Evolutionary conservation across 2,888 invertebrate genomes (phyloP).

Genomic region (Mystacides longicornis): DNA sequence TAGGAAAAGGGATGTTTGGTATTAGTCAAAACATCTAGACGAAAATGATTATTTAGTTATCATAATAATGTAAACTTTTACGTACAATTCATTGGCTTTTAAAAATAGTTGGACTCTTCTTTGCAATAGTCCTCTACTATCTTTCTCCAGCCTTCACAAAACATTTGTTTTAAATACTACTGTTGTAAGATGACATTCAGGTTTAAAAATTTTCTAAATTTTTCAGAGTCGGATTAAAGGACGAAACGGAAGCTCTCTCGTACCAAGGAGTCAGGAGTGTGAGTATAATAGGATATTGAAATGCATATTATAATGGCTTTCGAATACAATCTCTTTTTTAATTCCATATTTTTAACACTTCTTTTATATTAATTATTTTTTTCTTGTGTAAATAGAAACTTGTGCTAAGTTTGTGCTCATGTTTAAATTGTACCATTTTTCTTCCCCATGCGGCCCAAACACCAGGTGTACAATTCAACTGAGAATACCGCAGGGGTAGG

Average conservation of each 20-base stretch:
- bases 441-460: no score
- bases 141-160: no score
- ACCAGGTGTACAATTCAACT: conserved; percentile 60
- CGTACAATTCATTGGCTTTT: no score
- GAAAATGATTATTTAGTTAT: no score
- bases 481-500: conserved; percentile 53
- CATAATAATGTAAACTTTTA: no score
- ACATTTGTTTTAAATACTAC: no score
- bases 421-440: not conserved
- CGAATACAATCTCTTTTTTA: not conserved
- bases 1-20: no score
- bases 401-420: not conserved
- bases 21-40: no score
- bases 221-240: conserved; percentile 81
- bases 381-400: not conserved
- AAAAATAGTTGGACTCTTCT: no score
- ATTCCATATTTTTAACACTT: not conserved
- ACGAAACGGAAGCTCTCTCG: conserved; percentile 80
- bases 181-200: no score
- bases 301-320: not conserved
- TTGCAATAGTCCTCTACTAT: no score
- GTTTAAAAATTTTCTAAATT: no score
- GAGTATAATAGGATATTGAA: conserved; percentile 48
- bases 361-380: not conserved
- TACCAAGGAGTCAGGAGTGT: conserved; percentile 77